Base-by-base conservation (phyloP, 1,140 invertebrate species). In the Nasonia giraulti region DNA sequence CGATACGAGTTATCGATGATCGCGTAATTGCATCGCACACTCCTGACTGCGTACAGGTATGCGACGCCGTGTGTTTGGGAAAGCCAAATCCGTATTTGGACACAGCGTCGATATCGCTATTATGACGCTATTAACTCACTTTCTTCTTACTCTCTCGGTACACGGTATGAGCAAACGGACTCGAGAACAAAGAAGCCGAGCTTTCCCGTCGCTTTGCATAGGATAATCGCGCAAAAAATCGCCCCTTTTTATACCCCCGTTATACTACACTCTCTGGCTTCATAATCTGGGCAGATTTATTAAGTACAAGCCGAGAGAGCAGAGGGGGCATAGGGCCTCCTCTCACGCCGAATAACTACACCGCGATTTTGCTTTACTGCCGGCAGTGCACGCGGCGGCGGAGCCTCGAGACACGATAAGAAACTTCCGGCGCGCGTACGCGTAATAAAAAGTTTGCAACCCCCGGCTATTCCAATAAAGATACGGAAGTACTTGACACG, bases 1-100 rank as follows among this genome's bases (percentile, higher is more conserved):
- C 88, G 86, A 89, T 89, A 80, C 76, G 62, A 82, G 80, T 87
- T 89, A 87, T 88, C 86, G 77, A 66, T 75, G 82, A 87, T 87
- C 86, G 69, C 37, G 81, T 88, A 86, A 87, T 87, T 84, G 69
- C 68, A 73, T 75, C 69, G 69, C 23, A 62, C 44, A 62, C 27
- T 20, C 76, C 14, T 74, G 55, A 20, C 55, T 20, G 50, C 12
- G 3, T 55, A 44, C 40, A 44, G 40, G 40, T 44, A 44, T 44
- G 8, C 40, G 8, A 5, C 5, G 17, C 50, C 5, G 4, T 6
- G 33, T 20, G 50, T 55, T 55, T 55, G 50, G 17, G 50, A 17
- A 55, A 62, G 20, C 55, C 47, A 17, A 50, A 62, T 62, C 17
- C 55, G 17, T n/a, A 62, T 62, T 62, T 62, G 55, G 55, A n/a